phyloP scores from a whole-genome alignment of 2,113 vertebrate genomes.

The rabbit (Oryctolagus cuniculus) region mOryCun1.1 NC_091448.1:6059501-6060000 shows the following conservation, averaged over 20 bases:
- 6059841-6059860: neutral
- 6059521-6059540: no score
- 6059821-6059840: no score
- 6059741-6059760: neutral
- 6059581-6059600: neutral
- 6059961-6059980: neutral
- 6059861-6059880: neutral
- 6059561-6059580: neutral
- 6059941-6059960: no score
- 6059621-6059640: neutral
- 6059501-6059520: no score
- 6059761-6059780: no score
- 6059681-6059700: neutral
- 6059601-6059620: no score
- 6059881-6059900: no score
- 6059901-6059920: neutral
- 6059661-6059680: neutral
- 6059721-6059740: neutral
- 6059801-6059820: no score
- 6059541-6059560: no score
- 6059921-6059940: no score
- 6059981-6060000: rapidly evolving
- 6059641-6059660: no score
- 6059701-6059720: no score
- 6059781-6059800: neutral